These are phyloP conservation scores for Solenodon paradoxus DNA, from an alignment of 2,113 vertebrate genomes.

Conservation along the genomic window DNA sequence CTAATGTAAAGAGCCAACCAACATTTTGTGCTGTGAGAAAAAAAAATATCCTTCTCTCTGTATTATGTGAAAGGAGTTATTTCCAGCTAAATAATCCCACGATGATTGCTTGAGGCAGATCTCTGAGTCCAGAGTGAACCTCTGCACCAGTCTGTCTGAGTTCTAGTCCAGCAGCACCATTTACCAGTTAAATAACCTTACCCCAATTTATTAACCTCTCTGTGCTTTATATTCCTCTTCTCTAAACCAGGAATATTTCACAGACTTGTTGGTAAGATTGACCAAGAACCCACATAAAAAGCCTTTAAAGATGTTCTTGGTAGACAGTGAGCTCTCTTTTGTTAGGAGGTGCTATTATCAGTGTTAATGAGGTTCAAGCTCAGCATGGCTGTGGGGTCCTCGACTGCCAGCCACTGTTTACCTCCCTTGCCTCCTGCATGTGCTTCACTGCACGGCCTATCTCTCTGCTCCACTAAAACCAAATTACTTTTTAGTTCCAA, in stretches of 20 bases:
- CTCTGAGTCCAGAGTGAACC: background rate
- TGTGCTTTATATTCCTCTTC: background rate
- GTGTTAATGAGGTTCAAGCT: background rate
- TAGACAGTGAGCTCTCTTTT: background rate
- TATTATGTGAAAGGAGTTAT: background rate
- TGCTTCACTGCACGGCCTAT: background rate
- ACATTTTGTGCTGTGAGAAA: background rate
- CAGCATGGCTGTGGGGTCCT: background rate
- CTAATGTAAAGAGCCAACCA: background rate
- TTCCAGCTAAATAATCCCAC: background rate
- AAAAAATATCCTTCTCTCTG: background rate
- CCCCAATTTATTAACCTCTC: background rate
- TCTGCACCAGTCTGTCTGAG: background rate
- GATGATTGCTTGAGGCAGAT: background rate
- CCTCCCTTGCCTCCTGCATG: background rate
- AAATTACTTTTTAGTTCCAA: background rate
- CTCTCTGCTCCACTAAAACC: background rate
- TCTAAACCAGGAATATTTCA: background rate
- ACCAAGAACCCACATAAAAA: background rate
- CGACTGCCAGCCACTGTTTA: accelerated
- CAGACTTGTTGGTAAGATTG: background rate
- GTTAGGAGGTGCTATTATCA: background rate
- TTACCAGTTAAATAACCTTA: background rate
- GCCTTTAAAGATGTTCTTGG: background rate
- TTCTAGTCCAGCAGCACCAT: background rate